These are phyloP conservation scores for Astropecten irregularis DNA, from an alignment of 53 echinoderm and acorn worm genomes.

Conservation along the genomic window DNA sequence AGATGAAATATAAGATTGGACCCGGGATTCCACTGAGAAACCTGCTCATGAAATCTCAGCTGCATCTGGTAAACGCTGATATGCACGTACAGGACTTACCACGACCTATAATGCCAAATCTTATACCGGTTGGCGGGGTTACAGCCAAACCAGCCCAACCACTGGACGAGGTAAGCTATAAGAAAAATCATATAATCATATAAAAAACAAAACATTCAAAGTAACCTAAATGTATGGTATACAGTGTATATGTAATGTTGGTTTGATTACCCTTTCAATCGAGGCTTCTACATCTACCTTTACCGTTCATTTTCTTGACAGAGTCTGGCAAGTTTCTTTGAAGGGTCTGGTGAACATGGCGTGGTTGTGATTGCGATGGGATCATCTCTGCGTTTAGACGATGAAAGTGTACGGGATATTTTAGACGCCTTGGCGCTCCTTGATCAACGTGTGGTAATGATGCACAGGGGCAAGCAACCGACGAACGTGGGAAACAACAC, in stretches of 20 bases:
- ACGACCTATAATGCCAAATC: slow-evolving; percentile 27
- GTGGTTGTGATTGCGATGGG: slow-evolving; percentile 28
- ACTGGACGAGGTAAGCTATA: slow-evolving; percentile 22
- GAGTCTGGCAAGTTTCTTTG: neutral
- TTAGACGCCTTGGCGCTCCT: slow-evolving; percentile 2
- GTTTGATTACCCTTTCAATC: too few relatives aligned
- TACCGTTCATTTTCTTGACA: neutral
- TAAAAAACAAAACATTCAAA: too few relatives aligned
- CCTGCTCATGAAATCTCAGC: neutral
- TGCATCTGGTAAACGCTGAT: slow-evolving; percentile 24
- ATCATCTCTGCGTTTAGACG: neutral
- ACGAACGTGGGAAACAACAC: slow-evolving; percentile 30
- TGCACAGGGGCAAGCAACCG: neutral
- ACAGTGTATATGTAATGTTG: too few relatives aligned
- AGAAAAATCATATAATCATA: neutral
- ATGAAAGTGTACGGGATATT: neutral
- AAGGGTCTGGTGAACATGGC: slow-evolving; percentile 21
- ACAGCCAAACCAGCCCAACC: slow-evolving; percentile 28
- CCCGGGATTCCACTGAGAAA: neutral
- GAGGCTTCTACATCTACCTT: too few relatives aligned
- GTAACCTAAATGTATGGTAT: neutral
- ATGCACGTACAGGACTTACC: slow-evolving; percentile 19
- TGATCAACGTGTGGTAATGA: slow-evolving; percentile 6
- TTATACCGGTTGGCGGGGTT: slow-evolving; percentile 38
- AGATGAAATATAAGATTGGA: neutral